Evolutionary conservation across 2,888 invertebrate species (phyloP), one percentile per base, ranked within the genome.

Genomic region (Hesperia comma): DNA sequence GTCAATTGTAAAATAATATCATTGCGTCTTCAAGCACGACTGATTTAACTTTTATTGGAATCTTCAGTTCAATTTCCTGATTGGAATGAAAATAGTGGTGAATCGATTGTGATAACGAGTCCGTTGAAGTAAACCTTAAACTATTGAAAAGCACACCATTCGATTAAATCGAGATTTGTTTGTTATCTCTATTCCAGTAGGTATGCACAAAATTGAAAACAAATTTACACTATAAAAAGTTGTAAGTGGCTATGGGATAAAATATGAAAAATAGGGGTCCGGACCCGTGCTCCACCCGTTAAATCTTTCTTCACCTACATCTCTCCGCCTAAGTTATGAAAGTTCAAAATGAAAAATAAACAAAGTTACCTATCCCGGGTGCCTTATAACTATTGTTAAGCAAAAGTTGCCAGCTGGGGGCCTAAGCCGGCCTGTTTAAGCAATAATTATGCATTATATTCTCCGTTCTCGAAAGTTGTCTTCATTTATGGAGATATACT

Each of bases 401-500:
- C 77, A 77, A 76, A 77, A 77, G 74, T 77, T 76, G 69, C 69
- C 68, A 69, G 67, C 69, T 73, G 68, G 73, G 70, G 71, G 71
- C 76, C 78, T 78, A 75, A 75, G 74, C 75, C 68, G 61, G 69
- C 68, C 69, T 67, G 67, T 78, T 76, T 75, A 76, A 78, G 77
- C 77, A 79, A 82, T 83, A 81, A 83, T 82, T 84, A 80, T 85
- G 78, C 81, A 84, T 85, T 83, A 83, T 77, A 75, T 73, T 79
- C 77, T 74, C 66, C 72, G 68, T 77, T 76, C 76, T 76, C 74
- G 63, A 69, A 75, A 79, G 82, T 79, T 80, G 80, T 81, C 79
- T 80, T 80, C 83, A 76, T 83, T 84, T 82, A 86, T 84, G 82
- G 79, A 83, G 82, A 85, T 84, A 80, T 82, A 85, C 81, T 74